A percentile compares a stretch with the other conserved stretches of the same genome.
phyloP scores from a whole-genome alignment of 2,888 invertebrate species.

The Nemapogon koenigi region DNA sequence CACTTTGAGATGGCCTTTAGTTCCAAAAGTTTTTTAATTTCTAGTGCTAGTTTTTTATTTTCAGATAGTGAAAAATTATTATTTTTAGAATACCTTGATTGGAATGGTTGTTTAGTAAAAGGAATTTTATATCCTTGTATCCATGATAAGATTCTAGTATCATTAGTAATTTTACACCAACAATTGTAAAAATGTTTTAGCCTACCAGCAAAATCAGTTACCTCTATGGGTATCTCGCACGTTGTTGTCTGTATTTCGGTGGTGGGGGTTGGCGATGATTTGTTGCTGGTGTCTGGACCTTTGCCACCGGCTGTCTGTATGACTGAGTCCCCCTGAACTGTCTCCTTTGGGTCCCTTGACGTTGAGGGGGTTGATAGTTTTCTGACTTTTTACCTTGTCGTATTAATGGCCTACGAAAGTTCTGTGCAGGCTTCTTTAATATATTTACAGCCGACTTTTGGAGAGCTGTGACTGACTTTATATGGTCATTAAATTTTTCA shows the following conservation, averaged over 20 bases:
- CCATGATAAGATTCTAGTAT: slow-evolving; percentile 11
- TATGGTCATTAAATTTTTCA: slow-evolving; percentile 10
- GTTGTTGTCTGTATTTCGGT: too few species aligned
- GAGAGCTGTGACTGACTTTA: slow-evolving; percentile 11
- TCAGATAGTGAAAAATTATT: slow-evolving; percentile 7
- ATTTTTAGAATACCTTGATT: slow-evolving; percentile 1
- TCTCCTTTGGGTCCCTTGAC: slow-evolving; percentile 1
- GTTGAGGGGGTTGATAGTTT: slow-evolving; percentile 13
- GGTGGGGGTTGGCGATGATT: too few species aligned
- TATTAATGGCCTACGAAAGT: too few species aligned
- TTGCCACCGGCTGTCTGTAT: too few species aligned
- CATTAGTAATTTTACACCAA: slow-evolving; percentile 12
- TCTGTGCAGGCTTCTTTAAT: not conserved
- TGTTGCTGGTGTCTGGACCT: too few species aligned
- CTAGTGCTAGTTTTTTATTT: not conserved
- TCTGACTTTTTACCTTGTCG: too few species aligned
- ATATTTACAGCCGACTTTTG: slow-evolving; percentile 9
- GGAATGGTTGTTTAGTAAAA: slow-evolving; percentile 10
- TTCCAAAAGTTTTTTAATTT: slow-evolving; percentile 9
- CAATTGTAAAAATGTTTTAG: slow-evolving; percentile 10
- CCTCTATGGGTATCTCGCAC: slow-evolving; percentile 7
- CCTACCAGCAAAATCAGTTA: slow-evolving; percentile 12
- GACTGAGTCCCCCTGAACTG: too few species aligned
- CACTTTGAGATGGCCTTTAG: slow-evolving; percentile 11
- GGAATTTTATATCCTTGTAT: slow-evolving; percentile 13